Base-by-base conservation (phyloP, 2,797 vertebrate genomes). In the Propithecus deckenii region DNA sequence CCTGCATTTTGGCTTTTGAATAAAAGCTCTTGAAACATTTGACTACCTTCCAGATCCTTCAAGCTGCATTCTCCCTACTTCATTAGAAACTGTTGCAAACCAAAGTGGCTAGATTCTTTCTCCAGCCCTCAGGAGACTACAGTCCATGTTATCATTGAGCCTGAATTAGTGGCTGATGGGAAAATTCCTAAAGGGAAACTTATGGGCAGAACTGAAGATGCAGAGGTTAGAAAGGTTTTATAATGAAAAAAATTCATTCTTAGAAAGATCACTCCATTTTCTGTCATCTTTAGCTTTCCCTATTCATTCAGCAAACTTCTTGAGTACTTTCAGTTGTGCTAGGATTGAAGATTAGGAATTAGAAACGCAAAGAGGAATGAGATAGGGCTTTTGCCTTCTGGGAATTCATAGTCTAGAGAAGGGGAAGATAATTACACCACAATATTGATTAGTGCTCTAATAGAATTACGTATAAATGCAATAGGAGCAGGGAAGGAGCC, bases 251-350 rank as follows among this genome's bases (percentile, higher is more conserved):
- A 95, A 95, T 94, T 83, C 2, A 32, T 96, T 94, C n/a, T 94
- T 32, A 48, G 30, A 84, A 86, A 97, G 35, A 75, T 86, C 23
- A 91, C 28, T 83, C 32, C n/a, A 15, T 95, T 43, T 89, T 87
- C 65, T 65, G 4, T 72, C 41, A 72, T 57, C 35, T 81, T 76
- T 85, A 78, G 43, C 32, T 93, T 87, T 96, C 83, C 93, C 80
- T 95, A 48, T 96, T 97, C 96, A 94, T 74, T 97, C 92, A 97
- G 91, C 75, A 72, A 48, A 95, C 55, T 57, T 94, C 65, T 89
- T 50, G 83, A 95, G 79, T 94, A 95, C 97, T 98, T 97, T 75
- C 4, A 89, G 91, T 87, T 22, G 20, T 95, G 52, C n/a, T 93
- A 80, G 23, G n/a, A 94, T 81, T 95, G n/a, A 91, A 94, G 20